These are phyloP conservation scores for Paramuricea clavata DNA, from an alignment of 92 coral and sea anemone species.

Conservation along the genomic window DNA sequence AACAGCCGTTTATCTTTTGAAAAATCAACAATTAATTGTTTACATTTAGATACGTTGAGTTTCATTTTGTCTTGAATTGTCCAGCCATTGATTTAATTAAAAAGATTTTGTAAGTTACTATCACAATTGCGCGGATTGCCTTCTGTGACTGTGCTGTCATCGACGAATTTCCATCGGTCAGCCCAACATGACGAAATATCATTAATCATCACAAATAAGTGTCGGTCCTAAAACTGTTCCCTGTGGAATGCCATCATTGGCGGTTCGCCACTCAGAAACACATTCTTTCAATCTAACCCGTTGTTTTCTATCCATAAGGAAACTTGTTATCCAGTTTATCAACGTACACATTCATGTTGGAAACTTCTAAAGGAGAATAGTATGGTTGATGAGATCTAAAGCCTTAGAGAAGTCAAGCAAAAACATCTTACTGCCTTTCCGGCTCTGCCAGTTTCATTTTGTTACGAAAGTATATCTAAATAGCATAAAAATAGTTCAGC, in stretches of 20 bases:
- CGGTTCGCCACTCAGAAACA: not conserved
- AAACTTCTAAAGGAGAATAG: not conserved
- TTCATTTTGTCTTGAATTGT: not conserved
- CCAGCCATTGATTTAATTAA: not conserved
- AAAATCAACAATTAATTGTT: not conserved
- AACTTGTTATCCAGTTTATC: not conserved
- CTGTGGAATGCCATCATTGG: too few species aligned
- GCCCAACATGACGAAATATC: not conserved
- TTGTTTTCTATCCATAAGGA: not conserved
- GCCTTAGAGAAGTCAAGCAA: too few species aligned
- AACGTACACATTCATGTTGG: not conserved
- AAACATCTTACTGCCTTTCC: too few species aligned
- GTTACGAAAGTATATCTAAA: too few species aligned
- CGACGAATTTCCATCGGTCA: not conserved
- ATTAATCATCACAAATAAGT: not conserved
- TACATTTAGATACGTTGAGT: too few species aligned
- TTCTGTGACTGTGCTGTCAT: not conserved
- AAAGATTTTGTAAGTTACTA: not conserved
- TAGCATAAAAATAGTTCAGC: too few species aligned
- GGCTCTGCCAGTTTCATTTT: too few species aligned
- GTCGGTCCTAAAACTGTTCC: too few species aligned
- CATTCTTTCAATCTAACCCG: not conserved
- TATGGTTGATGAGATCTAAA: too few species aligned
- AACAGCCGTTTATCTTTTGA: too few species aligned
- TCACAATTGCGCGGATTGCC: not conserved